These are phyloP conservation scores for Drosophila erecta DNA, from an alignment of 1,140 invertebrate genomes.

Conservation along the genomic window DNA sequence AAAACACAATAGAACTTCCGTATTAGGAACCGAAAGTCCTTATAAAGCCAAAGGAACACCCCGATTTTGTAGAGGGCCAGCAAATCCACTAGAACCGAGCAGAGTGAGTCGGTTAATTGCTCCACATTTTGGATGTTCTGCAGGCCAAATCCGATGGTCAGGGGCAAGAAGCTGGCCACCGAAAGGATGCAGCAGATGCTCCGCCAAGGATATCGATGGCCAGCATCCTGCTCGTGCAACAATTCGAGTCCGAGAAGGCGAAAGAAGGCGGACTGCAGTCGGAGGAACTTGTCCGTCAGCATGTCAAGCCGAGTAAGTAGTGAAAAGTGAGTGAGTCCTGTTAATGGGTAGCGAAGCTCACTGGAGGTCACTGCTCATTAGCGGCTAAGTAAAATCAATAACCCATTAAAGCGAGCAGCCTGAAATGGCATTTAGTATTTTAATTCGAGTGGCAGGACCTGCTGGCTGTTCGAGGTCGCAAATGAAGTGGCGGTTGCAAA, in stretches of 20 bases:
- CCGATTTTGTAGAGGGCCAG: conserved; percentile 40
- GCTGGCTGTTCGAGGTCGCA: background rate
- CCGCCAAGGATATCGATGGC: conserved; percentile 1
- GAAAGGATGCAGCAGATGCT: conserved; percentile 36
- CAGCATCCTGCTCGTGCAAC: background rate
- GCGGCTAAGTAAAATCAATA: conserved; percentile 30
- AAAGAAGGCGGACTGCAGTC: conserved; percentile 41
- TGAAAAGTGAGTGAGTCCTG: background rate
- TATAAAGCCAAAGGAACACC: conserved; percentile 10
- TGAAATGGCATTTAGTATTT: conserved; percentile 21
- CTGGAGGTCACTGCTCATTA: conserved; percentile 11
- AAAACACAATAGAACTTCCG: background rate
- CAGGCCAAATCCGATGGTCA: conserved; percentile 43
- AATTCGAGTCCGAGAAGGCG: conserved; percentile 47
- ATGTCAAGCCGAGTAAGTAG: conserved; percentile 20
- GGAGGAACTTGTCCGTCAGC: conserved; percentile 54
- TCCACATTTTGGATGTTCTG: conserved; percentile 41
- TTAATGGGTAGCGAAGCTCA: conserved; percentile 6
- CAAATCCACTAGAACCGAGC: conserved; percentile 44
- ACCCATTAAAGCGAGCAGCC: conserved; percentile 6
- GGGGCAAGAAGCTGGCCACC: conserved; percentile 34
- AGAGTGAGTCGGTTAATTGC: conserved; percentile 36
- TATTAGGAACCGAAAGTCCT: conserved; percentile 24
- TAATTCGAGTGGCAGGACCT: conserved; percentile 4
- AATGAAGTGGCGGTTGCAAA: background rate